Evolutionary conservation across 2,888 invertebrate genomes (phyloP).

Genomic region (Dugesia japonica): DNA sequence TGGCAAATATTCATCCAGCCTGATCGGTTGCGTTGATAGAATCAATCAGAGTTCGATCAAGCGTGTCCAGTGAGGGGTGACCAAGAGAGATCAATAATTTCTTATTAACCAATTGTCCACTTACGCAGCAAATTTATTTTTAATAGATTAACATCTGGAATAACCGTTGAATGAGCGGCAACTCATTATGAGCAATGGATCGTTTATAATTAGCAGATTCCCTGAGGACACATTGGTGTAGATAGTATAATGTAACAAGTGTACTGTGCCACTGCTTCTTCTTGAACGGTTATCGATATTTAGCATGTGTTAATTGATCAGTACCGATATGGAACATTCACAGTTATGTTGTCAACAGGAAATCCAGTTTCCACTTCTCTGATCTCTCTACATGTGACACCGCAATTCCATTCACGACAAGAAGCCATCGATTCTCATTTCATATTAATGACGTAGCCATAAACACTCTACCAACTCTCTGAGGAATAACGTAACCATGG

Average conservation of each 20-base stretch:
- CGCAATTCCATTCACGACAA: neutral
- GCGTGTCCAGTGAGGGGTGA: neutral
- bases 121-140: constrained; percentile 20
- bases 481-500: neutral
- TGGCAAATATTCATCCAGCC: neutral
- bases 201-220: constrained; percentile 12
- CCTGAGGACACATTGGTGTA: neutral
- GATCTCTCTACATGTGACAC: neutral
- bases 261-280: neutral
- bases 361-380: no score
- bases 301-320: constrained; percentile 1
- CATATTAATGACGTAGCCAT: neutral
- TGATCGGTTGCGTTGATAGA: constrained; percentile 14
- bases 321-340: neutral
- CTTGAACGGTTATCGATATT: neutral
- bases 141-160: neutral
- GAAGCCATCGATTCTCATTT: neutral
- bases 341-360: no score
- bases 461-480: neutral
- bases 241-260: neutral
- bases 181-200: neutral
- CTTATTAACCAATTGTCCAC: no score
- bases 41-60: neutral
- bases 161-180: neutral
- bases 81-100: constrained; percentile 20